phyloP scores from a whole-genome alignment of 37 sponge, comb jelly and placozoan species.

The Aplysina aerophoba region DNA sequence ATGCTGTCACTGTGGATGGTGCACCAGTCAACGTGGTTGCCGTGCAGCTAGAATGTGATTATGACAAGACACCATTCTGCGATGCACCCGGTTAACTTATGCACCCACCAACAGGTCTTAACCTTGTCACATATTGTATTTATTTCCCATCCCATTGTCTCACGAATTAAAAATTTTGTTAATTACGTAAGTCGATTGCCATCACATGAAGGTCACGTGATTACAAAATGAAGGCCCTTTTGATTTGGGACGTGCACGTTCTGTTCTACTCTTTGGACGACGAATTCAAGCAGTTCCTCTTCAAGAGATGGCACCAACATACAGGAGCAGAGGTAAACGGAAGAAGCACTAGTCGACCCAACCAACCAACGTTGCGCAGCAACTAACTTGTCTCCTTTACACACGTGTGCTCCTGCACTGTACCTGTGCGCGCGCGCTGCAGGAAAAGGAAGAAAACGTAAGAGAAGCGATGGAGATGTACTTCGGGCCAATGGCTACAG shows the following conservation, averaged over 20 bases:
- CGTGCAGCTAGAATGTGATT: slow-evolving; percentile 83
- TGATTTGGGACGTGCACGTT: not conserved
- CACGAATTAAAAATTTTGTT: too few relatives aligned
- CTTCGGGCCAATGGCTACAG: slow-evolving; percentile 9
- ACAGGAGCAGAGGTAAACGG: not conserved
- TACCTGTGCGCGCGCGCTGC: too few relatives aligned
- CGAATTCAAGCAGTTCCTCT: slow-evolving; percentile 7
- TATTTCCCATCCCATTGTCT: too few relatives aligned
- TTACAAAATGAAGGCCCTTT: not conserved
- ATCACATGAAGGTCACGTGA: too few relatives aligned
- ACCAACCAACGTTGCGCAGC: too few relatives aligned
- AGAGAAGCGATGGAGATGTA: slow-evolving; percentile 6
- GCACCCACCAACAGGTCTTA: too few relatives aligned
- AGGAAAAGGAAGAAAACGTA: slow-evolving; percentile 1
- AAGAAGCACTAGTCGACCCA: too few relatives aligned
- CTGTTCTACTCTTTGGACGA: not conserved
- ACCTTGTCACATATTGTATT: too few relatives aligned
- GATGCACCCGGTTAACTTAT: slow-evolving; percentile 40
- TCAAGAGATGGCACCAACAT: not conserved
- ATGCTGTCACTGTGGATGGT: slow-evolving; percentile 68
- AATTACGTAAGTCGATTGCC: too few relatives aligned
- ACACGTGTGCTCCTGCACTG: too few relatives aligned
- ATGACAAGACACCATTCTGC: slow-evolving; percentile 85
- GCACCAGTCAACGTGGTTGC: slow-evolving; percentile 76
- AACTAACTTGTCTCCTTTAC: too few relatives aligned